Conservation (phyloP, 1,140 invertebrate species). For the Pseudomyrmex cubaensis region DNA sequence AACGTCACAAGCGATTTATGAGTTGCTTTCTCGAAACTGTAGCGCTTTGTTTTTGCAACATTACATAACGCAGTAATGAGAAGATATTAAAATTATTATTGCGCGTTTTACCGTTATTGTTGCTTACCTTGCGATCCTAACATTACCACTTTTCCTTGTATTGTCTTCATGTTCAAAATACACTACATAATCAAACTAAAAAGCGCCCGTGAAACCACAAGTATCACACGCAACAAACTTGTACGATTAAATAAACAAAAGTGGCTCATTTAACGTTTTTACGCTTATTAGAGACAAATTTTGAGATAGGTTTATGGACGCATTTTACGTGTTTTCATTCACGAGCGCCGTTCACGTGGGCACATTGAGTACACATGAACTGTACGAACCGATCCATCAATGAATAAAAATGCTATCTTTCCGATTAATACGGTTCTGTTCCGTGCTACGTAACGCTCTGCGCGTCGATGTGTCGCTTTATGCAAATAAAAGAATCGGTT, state of each 20-base stretch:
- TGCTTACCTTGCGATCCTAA: slow-evolving; percentile 92
- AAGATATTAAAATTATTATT: neutral
- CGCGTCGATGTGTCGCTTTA: too few relatives aligned
- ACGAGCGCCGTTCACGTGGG: too few relatives aligned
- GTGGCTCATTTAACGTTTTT: slow-evolving; percentile 21
- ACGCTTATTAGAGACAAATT: neutral
- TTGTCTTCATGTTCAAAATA: slow-evolving; percentile 81
- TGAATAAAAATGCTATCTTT: too few relatives aligned
- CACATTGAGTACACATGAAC: too few relatives aligned
- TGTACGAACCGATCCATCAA: too few relatives aligned
- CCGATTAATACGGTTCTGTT: too few relatives aligned
- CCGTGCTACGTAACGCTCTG: too few relatives aligned
- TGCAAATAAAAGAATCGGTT: too few relatives aligned
- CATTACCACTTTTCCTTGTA: slow-evolving; percentile 93
- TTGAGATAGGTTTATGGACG: too few relatives aligned
- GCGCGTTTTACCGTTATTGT: neutral
- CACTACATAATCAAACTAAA: slow-evolving; percentile 40
- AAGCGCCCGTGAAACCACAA: neutral
- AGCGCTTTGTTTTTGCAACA: neutral
- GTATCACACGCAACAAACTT: neutral
- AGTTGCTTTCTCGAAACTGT: neutral
- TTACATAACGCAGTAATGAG: slow-evolving; percentile 22
- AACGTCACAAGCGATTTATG: neutral
- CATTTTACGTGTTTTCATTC: too few relatives aligned
- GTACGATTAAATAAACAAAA: neutral